Base-by-base conservation (phyloP, 1,140 invertebrate species). In the Saccostrea glomerata region DNA sequence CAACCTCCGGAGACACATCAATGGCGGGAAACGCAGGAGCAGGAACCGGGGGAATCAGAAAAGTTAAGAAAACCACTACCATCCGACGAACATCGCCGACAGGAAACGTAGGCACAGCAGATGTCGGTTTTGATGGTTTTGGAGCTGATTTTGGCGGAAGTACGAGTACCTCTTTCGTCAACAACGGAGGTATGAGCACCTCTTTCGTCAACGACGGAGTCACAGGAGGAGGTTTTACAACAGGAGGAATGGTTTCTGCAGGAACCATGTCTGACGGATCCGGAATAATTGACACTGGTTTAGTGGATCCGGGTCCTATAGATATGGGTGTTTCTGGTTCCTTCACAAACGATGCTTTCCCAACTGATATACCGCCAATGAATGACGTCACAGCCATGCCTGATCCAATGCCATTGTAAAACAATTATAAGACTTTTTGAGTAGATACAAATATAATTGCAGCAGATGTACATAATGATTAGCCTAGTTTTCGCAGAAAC, bases 341-440 rank as follows among this genome's bases (percentile, higher is more conserved):
- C 1, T 36, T 63, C 58, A 20, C 58, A 6, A 63, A n/a, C n/a
- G 58, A 3, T 30, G 25, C 30, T 11, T 77, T 77, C 70, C 13
- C 70, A 25, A 77, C 70, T 25, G 25, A 77, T 30, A 2, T 77
- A 36, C 70, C 70, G 13, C 6, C 30, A 13, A 36, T 77, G 25
- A 30, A 36, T 36, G 70, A 30, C 30, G 70, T 77, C 15, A 15
- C 25, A 30, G 30, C 70, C 25, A 11, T 77, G 70, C 70, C 70
- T 30, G 70, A 77, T 36, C 70, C 70, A 5, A 77, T 77, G 23
- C 23, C 13, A 30, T 77, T 77, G 70, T 77, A 77, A 36, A 77
- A 25, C 0, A 47, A 47, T 20, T 63, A 63, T 60, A 60, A 20
- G 58, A 63, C 58, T 20, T 63, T 63, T 63, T n/a, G n/a, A 1